These are phyloP conservation scores for Gymnarchus niloticus DNA, from an alignment of 2,113 vertebrate genomes.

Conservation along the genomic window DNA sequence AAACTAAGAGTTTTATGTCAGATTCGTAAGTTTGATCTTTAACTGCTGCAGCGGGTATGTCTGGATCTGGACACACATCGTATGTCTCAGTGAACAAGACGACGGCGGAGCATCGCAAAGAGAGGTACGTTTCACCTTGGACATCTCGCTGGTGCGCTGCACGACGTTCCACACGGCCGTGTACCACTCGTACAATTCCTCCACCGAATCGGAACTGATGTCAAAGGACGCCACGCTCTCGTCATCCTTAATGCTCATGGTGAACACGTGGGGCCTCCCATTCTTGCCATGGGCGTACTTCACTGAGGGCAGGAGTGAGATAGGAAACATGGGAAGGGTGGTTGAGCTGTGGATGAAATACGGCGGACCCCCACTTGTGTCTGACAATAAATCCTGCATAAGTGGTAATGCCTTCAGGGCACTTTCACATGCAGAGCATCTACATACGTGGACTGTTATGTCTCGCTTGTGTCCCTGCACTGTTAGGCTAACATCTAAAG, in stretches of 20 bases:
- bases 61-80: no score
- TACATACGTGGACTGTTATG: neutral
- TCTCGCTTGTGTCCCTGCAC: no score
- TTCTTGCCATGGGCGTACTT: conserved; percentile 67
- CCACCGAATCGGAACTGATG: conserved; percentile 75
- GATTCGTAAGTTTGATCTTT: no score
- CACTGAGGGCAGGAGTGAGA: conserved; percentile 38
- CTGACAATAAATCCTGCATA: no score
- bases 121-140: conserved; percentile 44
- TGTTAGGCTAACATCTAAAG: no score
- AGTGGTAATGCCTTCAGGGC: neutral
- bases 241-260: conserved; percentile 69
- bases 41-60: no score
- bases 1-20: no score
- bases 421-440: neutral
- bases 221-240: conserved; percentile 72
- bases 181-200: conserved; percentile 89
- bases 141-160: conserved; percentile 61
- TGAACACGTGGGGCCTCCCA: conserved; percentile 74
- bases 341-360: neutral
- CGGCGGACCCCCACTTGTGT: no score
- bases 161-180: conserved; percentile 81
- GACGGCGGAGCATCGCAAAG: neutral
- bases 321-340: neutral
- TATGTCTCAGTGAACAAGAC: neutral